Evolutionary conservation across 2,888 invertebrate species (phyloP).

Genomic region (Drosophila parthenogenetica): DNA sequence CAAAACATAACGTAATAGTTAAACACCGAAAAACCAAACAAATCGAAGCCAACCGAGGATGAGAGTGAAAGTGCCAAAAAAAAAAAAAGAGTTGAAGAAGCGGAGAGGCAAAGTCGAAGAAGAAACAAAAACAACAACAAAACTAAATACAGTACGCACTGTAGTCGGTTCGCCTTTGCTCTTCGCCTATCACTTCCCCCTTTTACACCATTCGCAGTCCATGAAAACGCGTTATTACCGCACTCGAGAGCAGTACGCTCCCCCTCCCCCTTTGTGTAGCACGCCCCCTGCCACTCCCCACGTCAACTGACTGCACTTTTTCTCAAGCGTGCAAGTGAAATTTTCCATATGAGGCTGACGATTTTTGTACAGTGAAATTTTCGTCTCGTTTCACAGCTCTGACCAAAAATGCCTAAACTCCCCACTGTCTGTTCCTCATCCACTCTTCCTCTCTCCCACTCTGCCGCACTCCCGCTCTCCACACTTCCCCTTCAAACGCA

Average conservation of each 20-base stretch:
- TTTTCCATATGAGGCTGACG: slow-evolving; percentile 73
- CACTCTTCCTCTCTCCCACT: background rate
- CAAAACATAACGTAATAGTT: slow-evolving; percentile 69
- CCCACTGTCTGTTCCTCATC: background rate
- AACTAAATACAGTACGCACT: slow-evolving; percentile 76
- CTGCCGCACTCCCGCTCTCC: background rate
- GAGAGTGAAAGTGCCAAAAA: slow-evolving; percentile 78
- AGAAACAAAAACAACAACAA: slow-evolving; percentile 52
- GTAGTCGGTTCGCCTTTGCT: slow-evolving; percentile 37
- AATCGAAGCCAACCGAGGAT: slow-evolving; percentile 51
- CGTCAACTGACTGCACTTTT: slow-evolving; percentile 62
- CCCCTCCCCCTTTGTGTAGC: background rate
- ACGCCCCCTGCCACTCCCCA: background rate
- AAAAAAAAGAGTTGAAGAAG: slow-evolving; percentile 19
- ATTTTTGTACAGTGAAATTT: slow-evolving; percentile 67
- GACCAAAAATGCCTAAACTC: slow-evolving; percentile 12
- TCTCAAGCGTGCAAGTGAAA: slow-evolving; percentile 78
- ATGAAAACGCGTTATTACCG: slow-evolving; percentile 68
- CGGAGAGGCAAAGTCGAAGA: slow-evolving; percentile 6
- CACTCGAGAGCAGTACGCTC: slow-evolving; percentile 53
- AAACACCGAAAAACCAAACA: slow-evolving; percentile 50
- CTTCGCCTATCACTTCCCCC: background rate
- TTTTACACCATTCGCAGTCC: slow-evolving; percentile 33
- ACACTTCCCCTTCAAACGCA: slow-evolving; percentile 21
- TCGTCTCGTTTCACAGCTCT: slow-evolving; percentile 49